These are phyloP conservation scores for Melipona bicolor DNA, from an alignment of 2,888 invertebrate genomes.

Conservation along the genomic window DNA sequence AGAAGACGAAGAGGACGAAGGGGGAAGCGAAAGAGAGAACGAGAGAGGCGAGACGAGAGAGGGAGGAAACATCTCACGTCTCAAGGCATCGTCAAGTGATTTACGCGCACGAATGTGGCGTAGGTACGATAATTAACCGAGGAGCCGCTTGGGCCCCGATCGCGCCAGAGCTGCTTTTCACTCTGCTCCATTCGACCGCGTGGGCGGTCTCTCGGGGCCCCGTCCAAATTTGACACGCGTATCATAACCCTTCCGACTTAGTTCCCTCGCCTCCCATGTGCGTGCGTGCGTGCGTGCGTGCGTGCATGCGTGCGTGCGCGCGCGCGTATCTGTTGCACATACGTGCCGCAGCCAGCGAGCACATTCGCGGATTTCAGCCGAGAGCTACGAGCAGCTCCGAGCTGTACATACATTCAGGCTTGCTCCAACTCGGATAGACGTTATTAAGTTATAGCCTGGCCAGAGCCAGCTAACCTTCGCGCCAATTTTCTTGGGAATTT, in stretches of 20 bases:
- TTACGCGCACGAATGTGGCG: conserved; percentile 80
- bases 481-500: conserved; percentile 47
- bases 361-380: conserved; percentile 52
- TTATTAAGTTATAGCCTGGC: conserved; percentile 60
- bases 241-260: conserved; percentile 79
- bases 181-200: conserved; percentile 69
- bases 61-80: conserved; percentile 62
- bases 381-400: conserved; percentile 26
- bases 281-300: conserved; percentile 19
- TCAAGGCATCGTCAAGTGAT: conserved; percentile 78
- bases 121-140: conserved; percentile 82
- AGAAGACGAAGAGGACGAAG: conserved; percentile 7
- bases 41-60: conserved; percentile 27
- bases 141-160: conserved; percentile 74
- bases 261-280: conserved; percentile 55
- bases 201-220: conserved; percentile 79
- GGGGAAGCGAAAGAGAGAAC: conserved; percentile 14
- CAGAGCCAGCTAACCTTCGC: conserved; percentile 1
- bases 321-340: conserved; percentile 18
- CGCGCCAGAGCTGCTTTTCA: conserved; percentile 66
- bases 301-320: background rate
- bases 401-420: background rate
- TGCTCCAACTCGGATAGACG: conserved; percentile 20
- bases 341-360: conserved; percentile 30
- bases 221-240: conserved; percentile 81